Evolutionary conservation across 2,888 invertebrate genomes (phyloP).

Genomic region (Aphodius sticticus): DNA sequence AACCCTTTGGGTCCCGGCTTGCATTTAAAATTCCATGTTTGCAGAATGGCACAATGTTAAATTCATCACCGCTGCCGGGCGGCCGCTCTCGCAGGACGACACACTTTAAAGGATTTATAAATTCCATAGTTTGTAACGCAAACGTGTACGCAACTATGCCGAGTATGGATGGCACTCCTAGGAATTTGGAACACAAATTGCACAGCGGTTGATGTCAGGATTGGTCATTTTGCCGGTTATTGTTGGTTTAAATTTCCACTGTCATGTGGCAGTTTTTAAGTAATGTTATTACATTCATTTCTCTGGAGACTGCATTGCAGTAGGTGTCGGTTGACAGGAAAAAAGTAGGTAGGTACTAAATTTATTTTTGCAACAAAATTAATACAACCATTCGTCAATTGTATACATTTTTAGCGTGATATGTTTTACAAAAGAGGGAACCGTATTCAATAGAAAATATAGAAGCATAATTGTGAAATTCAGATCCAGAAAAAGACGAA

Average conservation of each 20-base stretch:
- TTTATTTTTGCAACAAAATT: too few relatives aligned
- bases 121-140: slow-evolving; percentile 16
- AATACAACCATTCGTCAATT: too few relatives aligned
- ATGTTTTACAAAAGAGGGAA: too few relatives aligned
- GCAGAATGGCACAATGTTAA: slow-evolving; percentile 21
- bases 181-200: not conserved
- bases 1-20: slow-evolving; percentile 12
- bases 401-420: too few relatives aligned
- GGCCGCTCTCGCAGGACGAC: slow-evolving; percentile 14
- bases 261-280: too few relatives aligned
- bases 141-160: not conserved
- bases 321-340: too few relatives aligned
- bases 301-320: too few relatives aligned
- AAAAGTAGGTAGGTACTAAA: too few relatives aligned
- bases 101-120: slow-evolving; percentile 24
- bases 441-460: too few relatives aligned
- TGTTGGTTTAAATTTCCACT: not conserved
- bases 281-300: too few relatives aligned
- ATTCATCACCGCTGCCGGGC: slow-evolving; percentile 20
- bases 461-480: too few relatives aligned
- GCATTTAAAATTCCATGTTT: slow-evolving; percentile 27
- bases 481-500: too few relatives aligned
- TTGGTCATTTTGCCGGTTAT: not conserved
- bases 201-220: not conserved
- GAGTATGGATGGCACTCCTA: not conserved